Evolutionary conservation across 1,140 invertebrate species (phyloP).

Genomic region (Nebria ingens): DNA sequence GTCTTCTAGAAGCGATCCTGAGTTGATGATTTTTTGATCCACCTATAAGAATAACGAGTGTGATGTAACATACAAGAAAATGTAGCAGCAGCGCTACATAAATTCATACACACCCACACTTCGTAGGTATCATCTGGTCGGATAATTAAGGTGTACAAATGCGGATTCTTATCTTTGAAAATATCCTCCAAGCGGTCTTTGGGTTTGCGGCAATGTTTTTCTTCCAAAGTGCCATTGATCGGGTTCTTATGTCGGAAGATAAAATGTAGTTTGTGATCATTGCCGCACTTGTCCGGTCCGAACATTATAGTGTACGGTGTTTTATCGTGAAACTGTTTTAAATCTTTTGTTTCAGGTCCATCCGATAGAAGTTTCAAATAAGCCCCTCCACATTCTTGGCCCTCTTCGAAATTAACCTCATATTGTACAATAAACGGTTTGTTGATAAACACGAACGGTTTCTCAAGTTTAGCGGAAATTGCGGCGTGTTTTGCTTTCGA

Average conservation of each 20-base stretch:
- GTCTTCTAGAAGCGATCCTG: slow-evolving; percentile 80
- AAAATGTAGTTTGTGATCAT: slow-evolving; percentile 93
- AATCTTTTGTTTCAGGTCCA: slow-evolving; percentile 53
- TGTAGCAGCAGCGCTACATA: too few relatives aligned
- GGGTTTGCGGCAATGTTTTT: slow-evolving; percentile 88
- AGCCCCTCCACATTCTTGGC: slow-evolving; percentile 96
- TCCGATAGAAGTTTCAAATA: slow-evolving; percentile 87
- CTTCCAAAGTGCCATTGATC: slow-evolving; percentile 72
- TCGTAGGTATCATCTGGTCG: slow-evolving; percentile 79
- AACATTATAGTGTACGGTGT: slow-evolving; percentile 99
- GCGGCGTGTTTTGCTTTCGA: slow-evolving; percentile 96
- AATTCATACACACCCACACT: too few relatives aligned
- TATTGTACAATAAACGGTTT: slow-evolving; percentile 92
- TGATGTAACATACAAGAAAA: too few relatives aligned
- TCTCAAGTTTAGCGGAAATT: slow-evolving; percentile 69
- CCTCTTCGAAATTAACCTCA: slow-evolving; percentile 83
- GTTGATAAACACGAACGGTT: slow-evolving; percentile 75
- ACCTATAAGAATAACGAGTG: too few relatives aligned
- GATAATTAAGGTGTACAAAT: slow-evolving; percentile 86
- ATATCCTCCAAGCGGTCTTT: slow-evolving; percentile 75
- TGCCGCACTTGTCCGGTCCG: slow-evolving; percentile 98
- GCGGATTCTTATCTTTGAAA: slow-evolving; percentile 92
- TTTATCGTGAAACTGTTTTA: slow-evolving; percentile 86
- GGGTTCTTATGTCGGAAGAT: slow-evolving; percentile 96
- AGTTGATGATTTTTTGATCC: slow-evolving; percentile 70